These are phyloP conservation scores for Drosophila mayaguana DNA, from an alignment of 2,888 invertebrate genomes.

Conservation along the genomic window DNA sequence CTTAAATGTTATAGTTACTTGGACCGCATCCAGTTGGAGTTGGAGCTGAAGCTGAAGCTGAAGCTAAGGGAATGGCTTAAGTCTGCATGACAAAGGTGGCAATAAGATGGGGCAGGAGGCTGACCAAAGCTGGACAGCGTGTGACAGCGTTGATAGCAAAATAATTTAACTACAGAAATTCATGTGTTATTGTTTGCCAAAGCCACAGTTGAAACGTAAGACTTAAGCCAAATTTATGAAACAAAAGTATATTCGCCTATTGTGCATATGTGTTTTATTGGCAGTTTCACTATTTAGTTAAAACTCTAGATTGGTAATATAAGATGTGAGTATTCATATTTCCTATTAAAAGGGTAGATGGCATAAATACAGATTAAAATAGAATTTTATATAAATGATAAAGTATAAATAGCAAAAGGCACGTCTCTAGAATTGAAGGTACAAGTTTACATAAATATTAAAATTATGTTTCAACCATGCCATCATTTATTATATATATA, in stretches of 20 bases:
- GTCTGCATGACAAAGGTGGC: constrained; percentile 56
- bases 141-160: constrained; percentile 66
- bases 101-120: constrained; percentile 28
- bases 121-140: constrained; percentile 40
- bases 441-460: no score
- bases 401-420: no score
- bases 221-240: background rate
- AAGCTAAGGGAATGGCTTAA: background rate
- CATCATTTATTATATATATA: no score
- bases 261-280: background rate
- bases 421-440: no score
- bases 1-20: constrained; percentile 83
- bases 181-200: constrained; percentile 60
- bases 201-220: background rate
- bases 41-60: constrained; percentile 2
- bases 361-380: no score
- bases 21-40: constrained; percentile 27
- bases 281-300: background rate
- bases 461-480: no score
- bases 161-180: constrained; percentile 55
- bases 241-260: background rate
- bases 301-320: no score
- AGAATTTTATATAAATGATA: no score
- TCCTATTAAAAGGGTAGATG: no score
- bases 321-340: no score